Evolutionary conservation across 1,140 invertebrate genomes (phyloP), one percentile per base, ranked within the genome.

Genomic region (Batillaria attramentaria): DNA sequence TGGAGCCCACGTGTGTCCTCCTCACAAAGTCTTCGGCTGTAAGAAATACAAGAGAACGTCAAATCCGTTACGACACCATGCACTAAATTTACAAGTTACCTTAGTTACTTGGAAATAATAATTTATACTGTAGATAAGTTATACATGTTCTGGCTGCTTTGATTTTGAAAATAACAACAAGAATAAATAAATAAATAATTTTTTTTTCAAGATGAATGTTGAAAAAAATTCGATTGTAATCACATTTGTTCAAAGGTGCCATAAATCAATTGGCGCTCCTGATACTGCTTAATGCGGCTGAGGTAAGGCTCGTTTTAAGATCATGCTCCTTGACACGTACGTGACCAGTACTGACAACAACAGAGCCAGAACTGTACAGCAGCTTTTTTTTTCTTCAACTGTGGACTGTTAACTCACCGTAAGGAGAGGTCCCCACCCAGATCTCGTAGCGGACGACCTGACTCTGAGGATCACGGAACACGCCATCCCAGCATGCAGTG

Each of bases 381-480:
- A n/a, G n/a, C n/a, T n/a, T n/a, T n/a, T n/a, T n/a, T n/a, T n/a
- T n/a, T n/a, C n/a, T n/a, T n/a, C n/a, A n/a, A n/a, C n/a, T n/a
- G n/a, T n/a, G n/a, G n/a, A n/a, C n/a, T n/a, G n/a, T n/a, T n/a
- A n/a, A n/a, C n/a, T n/a, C n/a, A 84, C 84, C 78, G 33, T 72
- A 57, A 3, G 82, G 85, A 28, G 73, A 74, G 0, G 80, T 81
- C 35, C 85, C 85, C 20, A 83, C 42, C 37, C 69, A 78, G 0
- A 86, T 70, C 41, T 42, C 33, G 62, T 79, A 84, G 16, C 33
- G 41, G 6, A 18, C 39, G 3, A 86, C 80, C 16, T 65, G 50
- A 77, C 79, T 84, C 74, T 84, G 78, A 28, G 41, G n/a, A 33
- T 86, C 85, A 24, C 31, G 54, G 65, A 86, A 86, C 10, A 86